Evolutionary conservation across 2,797 vertebrate genomes (phyloP).

Genomic region (Gallinago nigripennis): DNA sequence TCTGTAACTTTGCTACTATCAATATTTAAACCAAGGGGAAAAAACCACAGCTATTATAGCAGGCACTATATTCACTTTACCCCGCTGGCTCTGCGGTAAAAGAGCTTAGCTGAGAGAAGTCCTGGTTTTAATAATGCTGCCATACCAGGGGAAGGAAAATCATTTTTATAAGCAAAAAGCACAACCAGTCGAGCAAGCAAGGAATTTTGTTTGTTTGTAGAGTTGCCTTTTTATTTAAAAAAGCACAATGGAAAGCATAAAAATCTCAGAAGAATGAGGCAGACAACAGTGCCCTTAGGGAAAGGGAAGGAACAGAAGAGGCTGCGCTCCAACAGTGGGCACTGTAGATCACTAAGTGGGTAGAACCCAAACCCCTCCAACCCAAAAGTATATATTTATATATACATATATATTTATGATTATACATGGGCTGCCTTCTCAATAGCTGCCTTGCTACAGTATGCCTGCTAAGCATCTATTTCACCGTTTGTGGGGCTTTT

Average conservation of each 20-base stretch:
- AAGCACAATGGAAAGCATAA: conserved; percentile 55
- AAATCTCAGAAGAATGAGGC: conserved; percentile 34
- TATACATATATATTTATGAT: background rate
- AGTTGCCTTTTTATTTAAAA: conserved; percentile 40
- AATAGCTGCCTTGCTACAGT: background rate
- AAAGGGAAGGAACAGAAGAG: conserved; percentile 14
- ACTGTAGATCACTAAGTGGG: background rate
- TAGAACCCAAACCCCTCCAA: background rate
- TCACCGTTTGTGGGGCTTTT: background rate
- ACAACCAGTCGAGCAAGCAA: conserved; percentile 36
- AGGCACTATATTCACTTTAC: background rate
- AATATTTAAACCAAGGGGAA: background rate
- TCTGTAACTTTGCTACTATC: background rate
- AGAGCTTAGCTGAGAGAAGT: background rate
- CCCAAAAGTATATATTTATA: background rate
- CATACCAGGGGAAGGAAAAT: background rate
- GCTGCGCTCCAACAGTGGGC: background rate
- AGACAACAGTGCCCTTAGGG: conserved; percentile 29
- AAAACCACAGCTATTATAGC: background rate
- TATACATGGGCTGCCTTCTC: background rate
- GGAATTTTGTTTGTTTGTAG: conserved; percentile 59
- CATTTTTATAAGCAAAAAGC: background rate
- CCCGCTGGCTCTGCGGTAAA: background rate
- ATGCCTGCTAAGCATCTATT: background rate
- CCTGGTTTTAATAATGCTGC: background rate